Evolutionary conservation across 2,888 invertebrate species (phyloP).

Genomic region (Stenotaenia linearis): DNA sequence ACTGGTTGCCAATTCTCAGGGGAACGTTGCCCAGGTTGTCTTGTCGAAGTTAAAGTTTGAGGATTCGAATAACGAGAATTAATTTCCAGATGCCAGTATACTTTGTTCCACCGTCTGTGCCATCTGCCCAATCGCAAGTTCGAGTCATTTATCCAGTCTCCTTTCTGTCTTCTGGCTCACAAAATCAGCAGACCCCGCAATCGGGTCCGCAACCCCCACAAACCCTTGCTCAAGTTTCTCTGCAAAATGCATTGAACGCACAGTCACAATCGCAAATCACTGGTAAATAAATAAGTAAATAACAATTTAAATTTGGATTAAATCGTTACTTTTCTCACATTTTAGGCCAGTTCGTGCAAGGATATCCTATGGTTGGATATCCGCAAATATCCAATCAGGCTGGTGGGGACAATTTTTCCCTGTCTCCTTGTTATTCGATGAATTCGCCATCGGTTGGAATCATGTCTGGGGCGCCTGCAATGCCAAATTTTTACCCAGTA

Average conservation of each 20-base stretch:
- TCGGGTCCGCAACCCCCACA: slow-evolving; percentile 31
- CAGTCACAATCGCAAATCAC: slow-evolving; percentile 28
- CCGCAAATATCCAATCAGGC: slow-evolving; percentile 30
- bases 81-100: slow-evolving; percentile 36
- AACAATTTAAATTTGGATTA: too few species aligned
- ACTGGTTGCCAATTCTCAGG: slow-evolving; percentile 33
- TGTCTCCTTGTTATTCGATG: slow-evolving; percentile 29
- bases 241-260: slow-evolving; percentile 2
- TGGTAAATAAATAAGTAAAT: neutral
- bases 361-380: slow-evolving; percentile 29
- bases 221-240: slow-evolving; percentile 18
- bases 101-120: slow-evolving; percentile 31
- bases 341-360: slow-evolving; percentile 30
- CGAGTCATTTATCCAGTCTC: slow-evolving; percentile 30
- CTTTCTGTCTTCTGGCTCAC: slow-evolving; percentile 12
- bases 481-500: slow-evolving; percentile 27
- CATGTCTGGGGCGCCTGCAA: slow-evolving; percentile 13
- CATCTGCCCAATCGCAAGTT: slow-evolving; percentile 29
- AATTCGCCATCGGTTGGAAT: neutral
- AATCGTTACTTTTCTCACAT: too few species aligned
- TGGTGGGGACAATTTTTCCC: slow-evolving; percentile 17
- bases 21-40: slow-evolving; percentile 30
- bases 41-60: too few species aligned
- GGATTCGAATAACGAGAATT: too few species aligned
- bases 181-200: slow-evolving; percentile 31